Percentiles rank a stretch among this genome's conserved stretches.
phyloP scores from a whole-genome alignment of 2,888 invertebrate genomes.

The Macrosiphum euphorbiae region DNA sequence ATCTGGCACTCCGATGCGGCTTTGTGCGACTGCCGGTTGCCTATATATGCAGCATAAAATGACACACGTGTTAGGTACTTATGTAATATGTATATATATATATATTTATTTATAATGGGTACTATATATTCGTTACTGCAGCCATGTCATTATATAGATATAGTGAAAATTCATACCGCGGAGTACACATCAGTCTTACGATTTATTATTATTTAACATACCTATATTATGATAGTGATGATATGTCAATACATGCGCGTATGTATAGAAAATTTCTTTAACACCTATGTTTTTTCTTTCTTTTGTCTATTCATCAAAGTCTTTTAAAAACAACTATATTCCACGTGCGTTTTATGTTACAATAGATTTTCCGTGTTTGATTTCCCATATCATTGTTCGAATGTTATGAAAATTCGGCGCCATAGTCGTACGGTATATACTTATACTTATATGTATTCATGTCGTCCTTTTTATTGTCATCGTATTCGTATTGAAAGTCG shows the following conservation, averaged over 20 bases:
- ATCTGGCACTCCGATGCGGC: conserved; percentile 65
- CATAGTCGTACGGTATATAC: background rate
- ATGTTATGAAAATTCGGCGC: conserved; percentile 44
- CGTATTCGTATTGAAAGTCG: conserved; percentile 2
- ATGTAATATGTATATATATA: background rate
- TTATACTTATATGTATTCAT: background rate
- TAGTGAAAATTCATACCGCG: background rate
- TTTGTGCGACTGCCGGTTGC: conserved; percentile 68
- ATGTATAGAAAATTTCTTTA: background rate
- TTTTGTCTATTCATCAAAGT: conserved; percentile 8
- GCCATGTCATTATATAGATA: background rate
- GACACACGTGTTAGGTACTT: background rate
- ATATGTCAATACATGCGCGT: background rate
- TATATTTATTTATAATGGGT: background rate
- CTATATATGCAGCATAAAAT: conserved; percentile 69
- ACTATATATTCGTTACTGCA: background rate
- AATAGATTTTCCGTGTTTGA: conserved; percentile 45
- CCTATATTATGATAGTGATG: background rate
- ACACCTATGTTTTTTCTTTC: background rate
- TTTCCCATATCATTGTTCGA: conserved; percentile 46
- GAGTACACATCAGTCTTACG: background rate
- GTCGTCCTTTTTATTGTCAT: conserved; percentile 35
- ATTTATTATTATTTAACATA: background rate
- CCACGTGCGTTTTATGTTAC: conserved; percentile 9
- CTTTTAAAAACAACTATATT: background rate